These are phyloP conservation scores for Blera fallax DNA, from an alignment of 2,888 invertebrate species.

Conservation along the genomic window DNA sequence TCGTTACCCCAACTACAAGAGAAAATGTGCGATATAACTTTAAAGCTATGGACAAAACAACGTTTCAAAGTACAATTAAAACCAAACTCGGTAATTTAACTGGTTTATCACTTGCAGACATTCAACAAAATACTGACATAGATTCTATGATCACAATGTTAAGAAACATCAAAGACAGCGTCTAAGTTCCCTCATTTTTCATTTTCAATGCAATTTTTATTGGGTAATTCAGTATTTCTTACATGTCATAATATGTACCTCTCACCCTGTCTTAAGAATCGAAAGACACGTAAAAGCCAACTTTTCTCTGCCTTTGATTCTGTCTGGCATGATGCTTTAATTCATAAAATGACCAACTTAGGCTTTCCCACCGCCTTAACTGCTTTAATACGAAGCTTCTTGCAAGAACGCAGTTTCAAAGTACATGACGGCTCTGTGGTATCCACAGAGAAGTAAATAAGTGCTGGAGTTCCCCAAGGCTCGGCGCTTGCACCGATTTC, in stretches of 20 bases:
- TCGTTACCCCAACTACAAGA: no score
- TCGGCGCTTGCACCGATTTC: no score
- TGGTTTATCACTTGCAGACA: constrained; percentile 2
- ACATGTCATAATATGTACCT: no score
- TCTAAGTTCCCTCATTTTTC: no score
- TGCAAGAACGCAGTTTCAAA: neutral
- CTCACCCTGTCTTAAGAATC: neutral
- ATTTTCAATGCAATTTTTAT: no score
- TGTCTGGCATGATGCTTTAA: constrained; percentile 3
- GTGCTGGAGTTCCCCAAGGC: no score
- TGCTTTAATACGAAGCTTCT: neutral
- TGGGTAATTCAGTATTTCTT: no score
- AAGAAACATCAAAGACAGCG: no score
- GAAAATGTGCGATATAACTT: neutral
- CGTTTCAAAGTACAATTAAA: constrained; percentile 4
- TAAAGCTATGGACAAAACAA: constrained; percentile 10
- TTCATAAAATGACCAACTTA: neutral
- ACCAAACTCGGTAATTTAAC: neutral
- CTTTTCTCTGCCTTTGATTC: neutral
- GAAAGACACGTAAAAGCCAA: neutral
- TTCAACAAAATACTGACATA: no score
- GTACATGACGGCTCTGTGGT: no score
- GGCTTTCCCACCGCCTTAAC: neutral
- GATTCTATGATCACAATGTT: no score
- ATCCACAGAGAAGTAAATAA: no score